phyloP scores from a whole-genome alignment of 2,113 vertebrate genomes.

The Sphaerodactylus townsendi region DNA sequence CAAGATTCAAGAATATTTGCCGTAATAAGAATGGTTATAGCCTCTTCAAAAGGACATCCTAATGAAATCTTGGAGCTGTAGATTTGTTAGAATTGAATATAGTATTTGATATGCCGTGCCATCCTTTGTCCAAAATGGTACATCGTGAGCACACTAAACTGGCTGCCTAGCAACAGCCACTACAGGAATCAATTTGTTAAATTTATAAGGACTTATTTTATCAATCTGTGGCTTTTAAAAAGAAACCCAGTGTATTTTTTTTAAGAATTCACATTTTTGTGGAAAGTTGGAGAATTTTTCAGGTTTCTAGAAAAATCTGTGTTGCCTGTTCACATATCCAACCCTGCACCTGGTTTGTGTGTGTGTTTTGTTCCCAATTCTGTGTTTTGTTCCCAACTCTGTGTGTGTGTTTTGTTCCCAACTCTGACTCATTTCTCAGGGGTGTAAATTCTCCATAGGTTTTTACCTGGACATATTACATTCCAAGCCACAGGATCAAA shows the following conservation, averaged over 20 bases:
- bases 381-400: too few relatives aligned
- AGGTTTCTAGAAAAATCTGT: too few relatives aligned
- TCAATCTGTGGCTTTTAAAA: too few relatives aligned
- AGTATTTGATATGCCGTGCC: background rate
- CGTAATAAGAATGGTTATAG: background rate
- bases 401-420: constrained; percentile 25
- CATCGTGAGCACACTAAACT: background rate
- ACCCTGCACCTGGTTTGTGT: too few relatives aligned
- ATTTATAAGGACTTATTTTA: too few relatives aligned
- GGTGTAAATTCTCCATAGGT: background rate
- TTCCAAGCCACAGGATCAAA: background rate
- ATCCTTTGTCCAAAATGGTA: background rate
- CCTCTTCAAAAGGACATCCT: background rate
- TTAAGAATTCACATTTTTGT: too few relatives aligned
- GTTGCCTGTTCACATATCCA: too few relatives aligned
- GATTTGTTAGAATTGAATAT: background rate
- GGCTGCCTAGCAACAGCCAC: too few relatives aligned
- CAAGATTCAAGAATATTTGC: background rate
- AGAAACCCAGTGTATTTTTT: too few relatives aligned
- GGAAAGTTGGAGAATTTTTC: too few relatives aligned
- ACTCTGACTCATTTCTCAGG: constrained; percentile 10
- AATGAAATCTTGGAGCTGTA: background rate
- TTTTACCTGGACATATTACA: background rate
- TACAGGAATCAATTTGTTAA: too few relatives aligned
- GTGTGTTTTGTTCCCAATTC: too few relatives aligned